Evolutionary conservation across 1,140 invertebrate genomes (phyloP).

Genomic region (Drosophila sulfurigaster): DNA sequence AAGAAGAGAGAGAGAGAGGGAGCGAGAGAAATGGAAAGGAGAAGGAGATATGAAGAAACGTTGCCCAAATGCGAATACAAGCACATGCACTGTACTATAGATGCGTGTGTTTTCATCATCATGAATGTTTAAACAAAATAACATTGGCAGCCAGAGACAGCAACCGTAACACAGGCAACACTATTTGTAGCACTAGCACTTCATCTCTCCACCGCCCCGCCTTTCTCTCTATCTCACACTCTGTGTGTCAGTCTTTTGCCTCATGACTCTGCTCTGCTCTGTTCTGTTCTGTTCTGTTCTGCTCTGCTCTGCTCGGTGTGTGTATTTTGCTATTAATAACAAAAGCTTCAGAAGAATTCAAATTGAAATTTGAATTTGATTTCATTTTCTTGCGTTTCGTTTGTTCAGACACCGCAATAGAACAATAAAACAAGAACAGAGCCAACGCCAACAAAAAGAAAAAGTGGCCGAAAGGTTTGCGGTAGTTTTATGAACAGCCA

Average conservation of each 20-base stretch:
- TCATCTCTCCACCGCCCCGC: background rate
- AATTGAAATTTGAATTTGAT: slow-evolving; percentile 41
- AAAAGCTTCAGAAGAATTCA: slow-evolving; percentile 78
- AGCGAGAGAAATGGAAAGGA: background rate
- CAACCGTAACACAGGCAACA: slow-evolving; percentile 26
- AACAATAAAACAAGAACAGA: slow-evolving; percentile 65
- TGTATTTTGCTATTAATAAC: slow-evolving; percentile 81
- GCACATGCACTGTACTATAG: slow-evolving; percentile 35
- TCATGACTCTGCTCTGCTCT: slow-evolving; percentile 22
- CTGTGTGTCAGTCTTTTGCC: background rate
- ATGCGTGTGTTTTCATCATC: slow-evolving; percentile 80
- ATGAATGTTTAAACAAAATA: slow-evolving; percentile 81
- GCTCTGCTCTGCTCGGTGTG: slow-evolving; percentile 65
- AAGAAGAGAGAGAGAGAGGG: background rate
- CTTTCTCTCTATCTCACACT: background rate
- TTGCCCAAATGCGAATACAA: slow-evolving; percentile 51
- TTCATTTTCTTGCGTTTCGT: slow-evolving; percentile 61
- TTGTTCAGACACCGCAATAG: slow-evolving; percentile 70
- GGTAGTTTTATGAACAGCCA: slow-evolving; percentile 45
- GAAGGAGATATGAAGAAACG: slow-evolving; percentile 19
- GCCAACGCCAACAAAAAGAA: slow-evolving; percentile 28
- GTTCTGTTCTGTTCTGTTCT: background rate
- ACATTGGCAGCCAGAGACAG: slow-evolving; percentile 62
- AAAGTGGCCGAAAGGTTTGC: slow-evolving; percentile 67
- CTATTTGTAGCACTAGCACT: slow-evolving; percentile 11